Base-by-base conservation (phyloP, 2,888 invertebrate species). In the Drosophila longiperda region DNA sequence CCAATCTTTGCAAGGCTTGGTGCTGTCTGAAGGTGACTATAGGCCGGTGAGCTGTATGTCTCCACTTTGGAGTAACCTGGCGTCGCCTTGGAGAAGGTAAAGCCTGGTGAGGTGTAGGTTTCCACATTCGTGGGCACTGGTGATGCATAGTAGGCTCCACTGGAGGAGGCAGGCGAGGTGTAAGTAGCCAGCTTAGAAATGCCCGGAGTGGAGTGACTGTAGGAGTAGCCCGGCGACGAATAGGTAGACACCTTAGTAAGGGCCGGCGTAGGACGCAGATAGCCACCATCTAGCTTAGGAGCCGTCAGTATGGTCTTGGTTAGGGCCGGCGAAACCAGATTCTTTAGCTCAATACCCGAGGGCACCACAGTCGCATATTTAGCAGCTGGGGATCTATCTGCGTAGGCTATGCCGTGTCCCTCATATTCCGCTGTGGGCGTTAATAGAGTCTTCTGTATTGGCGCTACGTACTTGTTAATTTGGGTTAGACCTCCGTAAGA, bases 291-390 rank as follows among this genome's bases (percentile, higher is more conserved):
- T 54, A 75, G 23, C n/a, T 90, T 50, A 70, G 79, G 67, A 0
- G 73, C 60, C 2, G 75, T 69, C 17, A 82, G 57, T 45, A 87
- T 11, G 0, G 79, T 64, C 48, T 85, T 90, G 26, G 87, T 83
- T 3, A 92, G 60, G 1, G 78, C 90, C 5, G 95, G 95, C 1
- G 94, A 92, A 6, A 94, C 94, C 17, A 94, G 93, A 36, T 94
- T 95, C 9, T 94, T 93, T 69, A 95, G 94, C 75, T 95, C 94
- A 68, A 95, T 94, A 23, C 92, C 93, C 77, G 94, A 94, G 3
- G 93, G 93, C 36, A 91, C 89, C 81, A 94, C 91, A 0, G 89
- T 87, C 0, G 93, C 92, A 67, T 90, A 92, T 79, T 93, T 92
- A 3, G 93, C 90, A 29, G 92, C 91, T 48, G 93, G 93, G 0